Evolutionary conservation across 2,113 vertebrate genomes (phyloP).

Genomic region (Proteles cristata): DNA sequence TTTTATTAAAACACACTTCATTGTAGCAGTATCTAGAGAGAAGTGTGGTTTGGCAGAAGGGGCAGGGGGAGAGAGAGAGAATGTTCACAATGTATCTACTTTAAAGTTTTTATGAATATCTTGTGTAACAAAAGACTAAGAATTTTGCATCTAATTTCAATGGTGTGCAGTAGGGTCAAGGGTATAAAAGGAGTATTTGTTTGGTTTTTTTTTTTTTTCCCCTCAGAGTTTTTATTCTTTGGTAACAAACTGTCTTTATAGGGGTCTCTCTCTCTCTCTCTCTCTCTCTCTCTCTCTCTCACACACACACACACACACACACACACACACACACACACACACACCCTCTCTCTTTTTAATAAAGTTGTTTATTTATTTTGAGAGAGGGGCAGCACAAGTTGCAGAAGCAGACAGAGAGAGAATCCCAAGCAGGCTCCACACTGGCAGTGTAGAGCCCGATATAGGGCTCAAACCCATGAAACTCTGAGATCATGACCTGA

Average conservation of each 20-base stretch:
- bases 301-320: background rate
- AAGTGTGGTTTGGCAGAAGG: background rate
- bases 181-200: background rate
- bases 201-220: too few relatives aligned
- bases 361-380: too few relatives aligned
- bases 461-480: too few relatives aligned
- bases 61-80: background rate
- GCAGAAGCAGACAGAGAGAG: too few relatives aligned
- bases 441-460: too few relatives aligned
- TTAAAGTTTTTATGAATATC: background rate
- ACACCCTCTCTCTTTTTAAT: too few relatives aligned
- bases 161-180: background rate
- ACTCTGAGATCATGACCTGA: too few relatives aligned
- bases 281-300: background rate
- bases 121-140: background rate
- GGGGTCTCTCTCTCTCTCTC: background rate
- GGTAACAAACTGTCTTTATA: background rate
- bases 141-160: background rate
- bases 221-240: background rate
- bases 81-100: background rate
- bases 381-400: too few relatives aligned
- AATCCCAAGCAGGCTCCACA: too few relatives aligned
- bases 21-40: background rate
- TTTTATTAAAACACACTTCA: background rate
- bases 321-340: background rate